Percentiles rank a stretch among this genome's conserved stretches.
Evolutionary conservation across 1,140 invertebrate genomes (phyloP).

Genomic region (Drosophila seguyi): DNA sequence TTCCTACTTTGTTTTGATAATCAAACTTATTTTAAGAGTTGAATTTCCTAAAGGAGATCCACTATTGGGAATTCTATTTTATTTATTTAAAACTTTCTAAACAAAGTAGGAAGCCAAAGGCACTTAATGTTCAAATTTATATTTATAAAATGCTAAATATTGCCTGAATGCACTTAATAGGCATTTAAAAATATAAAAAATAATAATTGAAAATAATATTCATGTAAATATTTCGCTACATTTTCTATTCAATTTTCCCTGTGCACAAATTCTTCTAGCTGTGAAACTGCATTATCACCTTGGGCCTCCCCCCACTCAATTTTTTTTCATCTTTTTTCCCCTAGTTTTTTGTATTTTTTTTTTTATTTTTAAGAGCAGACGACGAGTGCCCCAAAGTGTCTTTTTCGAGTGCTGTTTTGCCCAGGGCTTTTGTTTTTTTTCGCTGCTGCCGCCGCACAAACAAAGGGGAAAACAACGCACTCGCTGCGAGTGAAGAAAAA

Average conservation of each 20-base stretch:
- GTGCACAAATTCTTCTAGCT: constrained; percentile 26
- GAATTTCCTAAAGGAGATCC: not conserved
- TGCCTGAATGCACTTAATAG: too few relatives aligned
- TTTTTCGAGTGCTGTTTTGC: constrained; percentile 71
- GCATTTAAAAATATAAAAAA: too few relatives aligned
- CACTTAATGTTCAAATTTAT: not conserved
- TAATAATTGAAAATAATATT: too few relatives aligned
- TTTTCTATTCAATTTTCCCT: constrained; percentile 11
- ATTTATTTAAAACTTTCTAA: not conserved
- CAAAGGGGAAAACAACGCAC: constrained; percentile 48
- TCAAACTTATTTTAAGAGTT: not conserved
- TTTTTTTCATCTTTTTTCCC: constrained; percentile 12
- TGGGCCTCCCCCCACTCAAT: constrained; percentile 59
- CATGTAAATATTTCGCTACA: too few relatives aligned
- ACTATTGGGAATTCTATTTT: too few relatives aligned
- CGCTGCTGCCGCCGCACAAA: constrained; percentile 68
- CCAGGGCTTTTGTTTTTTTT: constrained; percentile 70
- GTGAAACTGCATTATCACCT: constrained; percentile 79
- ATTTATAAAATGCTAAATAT: not conserved
- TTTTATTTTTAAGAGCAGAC: constrained; percentile 23
- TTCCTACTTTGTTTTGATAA: not conserved
- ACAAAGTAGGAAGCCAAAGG: not conserved
- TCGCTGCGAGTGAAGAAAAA: constrained; percentile 17
- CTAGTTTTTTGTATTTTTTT: not conserved
- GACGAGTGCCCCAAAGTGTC: constrained; percentile 75